Evolutionary conservation across 2,888 invertebrate species (phyloP).

Genomic region (Prosopocoilus inquinatus): DNA sequence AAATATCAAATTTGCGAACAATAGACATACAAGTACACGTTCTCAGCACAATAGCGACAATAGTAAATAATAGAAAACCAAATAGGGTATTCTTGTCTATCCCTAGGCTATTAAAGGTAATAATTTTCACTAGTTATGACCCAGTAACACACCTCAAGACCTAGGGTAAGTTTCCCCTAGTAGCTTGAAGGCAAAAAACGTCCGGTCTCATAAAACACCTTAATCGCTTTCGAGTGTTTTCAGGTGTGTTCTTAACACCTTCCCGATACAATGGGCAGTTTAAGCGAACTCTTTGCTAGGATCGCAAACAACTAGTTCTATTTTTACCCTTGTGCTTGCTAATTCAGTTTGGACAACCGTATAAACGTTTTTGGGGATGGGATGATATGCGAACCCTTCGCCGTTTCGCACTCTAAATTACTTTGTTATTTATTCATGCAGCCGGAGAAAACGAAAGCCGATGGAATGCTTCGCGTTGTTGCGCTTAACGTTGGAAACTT

Average conservation of each 20-base stretch:
- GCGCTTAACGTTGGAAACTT: too few species aligned
- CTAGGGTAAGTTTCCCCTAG: not conserved
- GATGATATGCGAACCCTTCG: constrained; percentile 4
- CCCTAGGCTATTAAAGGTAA: constrained; percentile 34
- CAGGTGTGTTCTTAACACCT: constrained; percentile 50
- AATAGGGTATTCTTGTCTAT: constrained; percentile 28
- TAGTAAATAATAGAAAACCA: constrained; percentile 28
- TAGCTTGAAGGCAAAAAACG: not conserved
- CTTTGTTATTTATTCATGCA: constrained; percentile 23
- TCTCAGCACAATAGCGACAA: constrained; percentile 20
- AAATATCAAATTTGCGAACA: constrained; percentile 23
- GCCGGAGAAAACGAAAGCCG: constrained; percentile 8
- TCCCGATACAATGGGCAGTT: constrained; percentile 32
- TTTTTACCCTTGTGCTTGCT: constrained; percentile 24
- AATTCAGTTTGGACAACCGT: constrained; percentile 39
- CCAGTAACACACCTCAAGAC: constrained; percentile 25
- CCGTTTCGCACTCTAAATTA: constrained; percentile 15
- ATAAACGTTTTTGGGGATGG: constrained; percentile 36
- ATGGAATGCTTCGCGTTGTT: too few species aligned
- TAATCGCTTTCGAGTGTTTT: constrained; percentile 49
- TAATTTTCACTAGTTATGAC: constrained; percentile 35
- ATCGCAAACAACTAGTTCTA: constrained; percentile 20
- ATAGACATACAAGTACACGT: constrained; percentile 21
- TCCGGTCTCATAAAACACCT: constrained; percentile 38
- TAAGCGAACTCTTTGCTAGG: constrained; percentile 31